Conservation (phyloP, 2,797 vertebrate genomes). For the Eulemur coronatus region DNA sequence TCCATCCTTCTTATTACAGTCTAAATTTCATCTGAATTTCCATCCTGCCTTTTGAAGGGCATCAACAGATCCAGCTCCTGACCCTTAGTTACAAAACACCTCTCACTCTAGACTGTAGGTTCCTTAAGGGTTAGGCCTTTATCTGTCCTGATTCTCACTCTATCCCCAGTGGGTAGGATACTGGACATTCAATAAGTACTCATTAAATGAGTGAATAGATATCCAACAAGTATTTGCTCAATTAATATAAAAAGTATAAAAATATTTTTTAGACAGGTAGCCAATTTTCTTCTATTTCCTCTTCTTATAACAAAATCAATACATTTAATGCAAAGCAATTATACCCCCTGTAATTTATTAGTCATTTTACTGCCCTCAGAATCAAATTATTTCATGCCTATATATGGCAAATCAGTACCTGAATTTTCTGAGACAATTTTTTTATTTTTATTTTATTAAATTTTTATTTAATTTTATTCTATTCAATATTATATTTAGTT, state of each 20-base stretch:
- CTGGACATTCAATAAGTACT: not conserved
- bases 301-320: constrained; percentile 14
- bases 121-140: not conserved
- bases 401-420: not conserved
- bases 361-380: not conserved
- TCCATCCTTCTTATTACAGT: not conserved
- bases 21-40: not conserved
- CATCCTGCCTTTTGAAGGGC: not conserved
- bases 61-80: not conserved
- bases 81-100: not conserved
- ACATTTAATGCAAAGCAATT: not conserved
- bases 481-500: not conserved
- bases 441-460: not conserved
- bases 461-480: constrained; percentile 29
- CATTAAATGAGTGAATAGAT: not conserved
- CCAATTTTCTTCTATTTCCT: not conserved
- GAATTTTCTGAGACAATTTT: not conserved
- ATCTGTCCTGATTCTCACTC: not conserved
- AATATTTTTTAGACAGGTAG: not conserved
- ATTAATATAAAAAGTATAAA: not conserved
- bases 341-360: not conserved
- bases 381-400: not conserved
- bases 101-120: not conserved
- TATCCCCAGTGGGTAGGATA: not conserved
- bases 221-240: not conserved